Base-by-base conservation (phyloP, 2,888 invertebrate genomes). In the Noctua janthe region DNA sequence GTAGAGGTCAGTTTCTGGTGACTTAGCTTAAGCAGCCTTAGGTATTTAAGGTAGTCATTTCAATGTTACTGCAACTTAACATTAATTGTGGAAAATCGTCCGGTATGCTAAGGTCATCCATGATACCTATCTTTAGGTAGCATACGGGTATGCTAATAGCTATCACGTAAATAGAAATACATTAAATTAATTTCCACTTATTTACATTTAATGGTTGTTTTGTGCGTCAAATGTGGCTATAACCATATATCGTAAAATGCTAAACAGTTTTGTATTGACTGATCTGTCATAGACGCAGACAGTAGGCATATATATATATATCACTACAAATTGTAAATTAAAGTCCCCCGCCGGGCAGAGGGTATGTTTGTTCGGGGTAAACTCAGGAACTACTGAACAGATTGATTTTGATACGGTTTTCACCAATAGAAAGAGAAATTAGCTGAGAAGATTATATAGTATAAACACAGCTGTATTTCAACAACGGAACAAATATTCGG, bases 91-190 rank as follows among this genome's bases (percentile, higher is more conserved):
- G 54, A 47, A 75, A 39, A 72, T 54, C 11, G 72, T 54, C 17
- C 67, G 75, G 70, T 78, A 82, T 71, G 64, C 56, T 74, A 74
- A 84, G 78, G 78, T 69, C 66, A 49, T 47, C 47, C 66, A 23
- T 75, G 54, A 56, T 78, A 54, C 39, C 23, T 78, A 73, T 70
- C 20, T 71, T 35, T 35, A 70, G 67, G 49, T 70, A 54, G 20
- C 64, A 85, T 85, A 64, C 74, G 83, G 83, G 85, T 74, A 83
- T 86, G 83, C 51, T 74, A 72, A 85, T 78, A 66, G 54, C 29
- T 43, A 69, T 56, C 39, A 67, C 29, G 56, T 69, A 39, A 76
- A 73, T 75, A 74, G 73, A 71, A 73, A 77, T 0, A 72, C 66
- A 74, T 83, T 51, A 62, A 86, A 70, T 76, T 71, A 74, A 83